phyloP scores from a whole-genome alignment of 2,888 invertebrate genomes.

The Campoletis raptor region DNA sequence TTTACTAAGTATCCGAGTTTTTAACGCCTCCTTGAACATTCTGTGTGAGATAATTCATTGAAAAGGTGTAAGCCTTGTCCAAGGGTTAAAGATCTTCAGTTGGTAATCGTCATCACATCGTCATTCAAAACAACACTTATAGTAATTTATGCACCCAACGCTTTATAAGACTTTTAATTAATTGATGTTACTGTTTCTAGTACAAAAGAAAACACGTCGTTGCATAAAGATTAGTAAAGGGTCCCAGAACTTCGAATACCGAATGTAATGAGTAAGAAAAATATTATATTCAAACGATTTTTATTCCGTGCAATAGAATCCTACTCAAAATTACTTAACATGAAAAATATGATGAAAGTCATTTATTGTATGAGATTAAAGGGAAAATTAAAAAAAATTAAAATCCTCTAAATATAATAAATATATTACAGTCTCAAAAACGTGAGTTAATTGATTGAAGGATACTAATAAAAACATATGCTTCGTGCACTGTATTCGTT shows the following conservation, averaged over 20 bases:
- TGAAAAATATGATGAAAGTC: neutral
- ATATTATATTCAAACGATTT: neutral
- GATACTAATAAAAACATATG: neutral
- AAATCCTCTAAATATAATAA: neutral
- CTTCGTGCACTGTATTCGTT: neutral
- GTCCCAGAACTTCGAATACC: neutral
- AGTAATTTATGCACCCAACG: constrained; percentile 5
- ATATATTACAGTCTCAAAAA: neutral
- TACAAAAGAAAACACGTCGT: neutral
- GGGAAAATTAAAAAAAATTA: neutral
- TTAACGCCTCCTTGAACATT: constrained; percentile 51
- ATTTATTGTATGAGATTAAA: neutral
- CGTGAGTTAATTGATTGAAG: neutral
- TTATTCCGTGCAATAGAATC: neutral
- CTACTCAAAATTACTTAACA: neutral
- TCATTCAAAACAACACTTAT: constrained; percentile 10
- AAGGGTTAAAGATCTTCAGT: neutral
- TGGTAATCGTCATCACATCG: constrained; percentile 4
- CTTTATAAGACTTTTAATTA: constrained; percentile 21
- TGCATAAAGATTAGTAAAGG: neutral
- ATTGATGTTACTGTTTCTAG: neutral
- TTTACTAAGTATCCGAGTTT: constrained; percentile 33
- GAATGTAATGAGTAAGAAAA: neutral
- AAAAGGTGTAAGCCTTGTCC: constrained; percentile 17
- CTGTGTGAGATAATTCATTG: constrained; percentile 39